These are phyloP conservation scores for Ciconia nigra DNA, from an alignment of 2,797 vertebrate species.

Conservation along the genomic window DNA sequence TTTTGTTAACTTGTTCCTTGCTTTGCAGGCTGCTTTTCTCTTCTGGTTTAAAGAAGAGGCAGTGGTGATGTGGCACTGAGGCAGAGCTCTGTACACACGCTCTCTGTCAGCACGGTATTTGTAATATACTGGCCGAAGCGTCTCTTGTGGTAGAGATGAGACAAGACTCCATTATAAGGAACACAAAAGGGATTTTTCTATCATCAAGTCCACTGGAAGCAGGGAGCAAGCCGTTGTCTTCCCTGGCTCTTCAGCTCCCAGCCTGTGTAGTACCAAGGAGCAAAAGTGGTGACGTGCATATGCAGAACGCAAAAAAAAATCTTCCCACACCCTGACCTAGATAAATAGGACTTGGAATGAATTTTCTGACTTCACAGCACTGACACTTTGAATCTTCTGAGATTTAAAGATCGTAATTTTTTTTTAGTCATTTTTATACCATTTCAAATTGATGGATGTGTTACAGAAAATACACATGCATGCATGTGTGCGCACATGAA, in stretches of 20 bases:
- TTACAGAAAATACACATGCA: background rate
- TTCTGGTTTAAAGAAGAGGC: background rate
- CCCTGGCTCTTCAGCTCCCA: background rate
- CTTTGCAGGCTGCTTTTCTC: background rate
- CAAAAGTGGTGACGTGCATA: background rate
- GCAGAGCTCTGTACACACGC: background rate
- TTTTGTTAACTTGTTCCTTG: slow-evolving; percentile 35
- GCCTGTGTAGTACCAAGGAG: background rate
- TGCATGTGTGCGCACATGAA: background rate
- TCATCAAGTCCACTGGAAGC: background rate
- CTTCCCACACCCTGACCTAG: slow-evolving; percentile 26
- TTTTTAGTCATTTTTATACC: background rate
- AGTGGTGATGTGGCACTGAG: background rate
- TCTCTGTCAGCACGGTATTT: background rate
- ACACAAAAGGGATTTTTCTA: background rate
- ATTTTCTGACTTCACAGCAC: slow-evolving; percentile 6
- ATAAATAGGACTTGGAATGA: slow-evolving; percentile 45
- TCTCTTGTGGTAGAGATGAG: background rate
- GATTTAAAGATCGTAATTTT: background rate
- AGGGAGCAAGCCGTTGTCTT: background rate
- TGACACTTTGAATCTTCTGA: background rate
- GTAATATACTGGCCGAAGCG: background rate
- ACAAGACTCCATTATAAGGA: background rate
- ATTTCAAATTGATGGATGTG: background rate
- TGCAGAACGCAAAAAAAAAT: background rate